Evolutionary conservation across 2,888 invertebrate species (phyloP).

Genomic region (Andrena fulva): DNA sequence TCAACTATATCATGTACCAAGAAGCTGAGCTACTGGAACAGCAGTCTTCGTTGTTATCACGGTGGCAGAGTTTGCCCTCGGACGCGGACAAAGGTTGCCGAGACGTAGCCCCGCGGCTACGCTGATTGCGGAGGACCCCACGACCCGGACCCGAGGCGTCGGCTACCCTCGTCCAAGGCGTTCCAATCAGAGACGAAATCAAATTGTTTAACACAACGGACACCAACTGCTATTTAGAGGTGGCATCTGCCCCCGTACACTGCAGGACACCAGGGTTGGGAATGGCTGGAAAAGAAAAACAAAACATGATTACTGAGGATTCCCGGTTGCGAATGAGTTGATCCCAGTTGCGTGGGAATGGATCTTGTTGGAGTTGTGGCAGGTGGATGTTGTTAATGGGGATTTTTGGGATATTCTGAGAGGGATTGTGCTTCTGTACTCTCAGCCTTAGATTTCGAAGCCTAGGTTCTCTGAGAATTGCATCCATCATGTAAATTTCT

Average conservation of each 20-base stretch:
- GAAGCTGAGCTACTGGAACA: not conserved
- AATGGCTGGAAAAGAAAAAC: conserved; percentile 24
- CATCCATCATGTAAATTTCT: no score
- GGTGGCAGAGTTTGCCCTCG: conserved; percentile 43
- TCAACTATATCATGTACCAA: not conserved
- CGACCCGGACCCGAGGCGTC: conserved; percentile 72
- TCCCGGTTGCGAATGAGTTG: no score
- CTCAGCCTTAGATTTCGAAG: not conserved
- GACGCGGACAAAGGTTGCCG: conserved; percentile 69
- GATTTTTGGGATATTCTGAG: no score
- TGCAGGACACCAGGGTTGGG: conserved; percentile 30
- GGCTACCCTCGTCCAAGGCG: conserved; percentile 70
- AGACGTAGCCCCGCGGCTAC: conserved; percentile 79
- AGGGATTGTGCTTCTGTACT: no score
- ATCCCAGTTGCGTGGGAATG: no score
- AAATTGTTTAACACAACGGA: conserved; percentile 83
- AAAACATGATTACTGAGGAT: no score
- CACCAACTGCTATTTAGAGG: conserved; percentile 84
- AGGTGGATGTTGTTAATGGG: no score
- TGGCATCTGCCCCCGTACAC: conserved; percentile 78
- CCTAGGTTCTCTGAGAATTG: no score
- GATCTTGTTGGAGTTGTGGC: no score
- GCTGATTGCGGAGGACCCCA: conserved; percentile 82
- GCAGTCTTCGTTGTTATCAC: conserved; percentile 14
- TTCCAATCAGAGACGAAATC: conserved; percentile 83